A percentile compares a stretch with the other conserved stretches of the same genome.
These are phyloP conservation scores for Silurus meridionalis DNA, from an alignment of 2,113 vertebrate genomes.

Conservation along the genomic window DNA sequence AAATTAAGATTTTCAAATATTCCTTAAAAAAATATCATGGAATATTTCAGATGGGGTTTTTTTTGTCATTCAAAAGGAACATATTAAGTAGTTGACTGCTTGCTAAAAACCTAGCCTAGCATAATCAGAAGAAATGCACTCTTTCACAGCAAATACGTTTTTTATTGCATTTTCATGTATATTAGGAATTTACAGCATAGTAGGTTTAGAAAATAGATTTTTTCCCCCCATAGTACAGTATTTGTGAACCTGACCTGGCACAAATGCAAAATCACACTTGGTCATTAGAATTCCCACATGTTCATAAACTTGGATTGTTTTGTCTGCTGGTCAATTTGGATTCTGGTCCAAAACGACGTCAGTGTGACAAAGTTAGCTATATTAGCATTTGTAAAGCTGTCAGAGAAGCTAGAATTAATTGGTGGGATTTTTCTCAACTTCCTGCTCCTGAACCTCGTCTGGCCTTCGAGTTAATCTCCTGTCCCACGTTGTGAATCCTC, in stretches of 20 bases:
- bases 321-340: neutral
- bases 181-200: neutral
- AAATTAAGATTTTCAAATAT: neutral
- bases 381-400: conserved; percentile 6
- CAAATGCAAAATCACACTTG: neutral
- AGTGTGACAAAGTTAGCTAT: neutral
- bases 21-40: neutral
- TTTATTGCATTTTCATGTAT: neutral
- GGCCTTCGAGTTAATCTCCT: neutral
- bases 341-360: neutral
- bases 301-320: neutral
- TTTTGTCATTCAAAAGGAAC: neutral
- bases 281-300: neutral
- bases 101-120: neutral
- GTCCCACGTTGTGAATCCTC: conserved; percentile 32
- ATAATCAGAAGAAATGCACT: neutral
- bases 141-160: neutral
- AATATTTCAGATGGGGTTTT: neutral
- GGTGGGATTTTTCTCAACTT: conserved; percentile 16
- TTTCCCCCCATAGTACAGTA: neutral
- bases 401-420: conserved; percentile 21
- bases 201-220: neutral
- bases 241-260: neutral
- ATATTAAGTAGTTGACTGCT: neutral
- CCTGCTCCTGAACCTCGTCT: neutral